Evolutionary conservation across 2,113 vertebrate genomes (phyloP).

Genomic region (Hemicordylus capensis): DNA sequence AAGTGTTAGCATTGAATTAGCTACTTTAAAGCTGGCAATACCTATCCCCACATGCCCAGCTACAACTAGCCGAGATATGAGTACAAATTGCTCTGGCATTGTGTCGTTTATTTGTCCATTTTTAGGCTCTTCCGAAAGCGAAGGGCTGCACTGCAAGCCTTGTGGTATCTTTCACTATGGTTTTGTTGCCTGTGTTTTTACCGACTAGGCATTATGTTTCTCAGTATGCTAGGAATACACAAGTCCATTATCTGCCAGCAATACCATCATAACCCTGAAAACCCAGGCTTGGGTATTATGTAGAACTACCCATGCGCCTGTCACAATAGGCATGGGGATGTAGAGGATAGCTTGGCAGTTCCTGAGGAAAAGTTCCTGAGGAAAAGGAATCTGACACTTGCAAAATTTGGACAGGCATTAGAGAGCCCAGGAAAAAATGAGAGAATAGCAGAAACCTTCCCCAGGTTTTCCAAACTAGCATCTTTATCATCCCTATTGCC

Average conservation of each 20-base stretch:
- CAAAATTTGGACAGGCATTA: neutral
- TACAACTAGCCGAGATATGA: too few species aligned
- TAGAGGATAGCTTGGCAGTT: neutral
- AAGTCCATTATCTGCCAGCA: neutral
- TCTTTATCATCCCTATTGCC: too few species aligned
- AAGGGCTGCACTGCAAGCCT: too few species aligned
- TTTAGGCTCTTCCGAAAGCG: too few species aligned
- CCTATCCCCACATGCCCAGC: too few species aligned
- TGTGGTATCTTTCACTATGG: neutral
- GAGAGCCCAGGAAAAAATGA: neutral
- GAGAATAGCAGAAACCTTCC: too few species aligned
- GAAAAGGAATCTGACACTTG: neutral
- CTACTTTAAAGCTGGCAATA: too few species aligned
- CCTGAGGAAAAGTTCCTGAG: neutral
- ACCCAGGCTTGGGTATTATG: neutral
- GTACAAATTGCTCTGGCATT: too few species aligned
- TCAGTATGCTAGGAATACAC: neutral
- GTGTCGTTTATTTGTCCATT: too few species aligned
- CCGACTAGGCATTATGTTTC: neutral
- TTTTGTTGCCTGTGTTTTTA: neutral
- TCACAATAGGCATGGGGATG: neutral
- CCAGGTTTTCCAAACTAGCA: too few species aligned
- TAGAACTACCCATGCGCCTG: neutral
- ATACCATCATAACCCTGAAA: neutral
- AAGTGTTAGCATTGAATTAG: too few species aligned